phyloP scores from a whole-genome alignment of 1,140 invertebrate genomes.

The Drosophila paulistorum region DNA sequence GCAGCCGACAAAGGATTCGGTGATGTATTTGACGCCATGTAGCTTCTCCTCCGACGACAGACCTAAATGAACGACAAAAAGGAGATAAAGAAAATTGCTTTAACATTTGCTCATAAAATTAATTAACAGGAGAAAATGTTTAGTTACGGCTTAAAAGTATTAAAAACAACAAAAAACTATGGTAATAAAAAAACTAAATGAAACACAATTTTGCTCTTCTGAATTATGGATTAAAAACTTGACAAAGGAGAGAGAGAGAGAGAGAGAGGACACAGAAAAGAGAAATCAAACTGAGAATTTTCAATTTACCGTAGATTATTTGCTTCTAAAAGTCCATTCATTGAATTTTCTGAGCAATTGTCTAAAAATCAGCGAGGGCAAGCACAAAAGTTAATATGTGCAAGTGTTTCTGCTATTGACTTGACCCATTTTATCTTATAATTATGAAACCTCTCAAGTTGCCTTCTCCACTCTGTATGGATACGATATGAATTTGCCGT shows the following conservation, averaged over 20 bases:
- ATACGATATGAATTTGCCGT: no score
- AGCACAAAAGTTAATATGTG: not conserved
- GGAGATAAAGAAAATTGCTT: slow-evolving; percentile 18
- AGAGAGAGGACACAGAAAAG: not conserved
- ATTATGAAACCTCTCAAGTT: not conserved
- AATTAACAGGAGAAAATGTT: slow-evolving; percentile 75
- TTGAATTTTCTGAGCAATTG: not conserved
- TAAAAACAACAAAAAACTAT: slow-evolving; percentile 54
- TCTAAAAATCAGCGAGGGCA: not conserved
- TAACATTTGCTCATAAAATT: slow-evolving; percentile 53
- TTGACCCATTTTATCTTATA: not conserved
- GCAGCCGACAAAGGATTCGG: slow-evolving; percentile 96
- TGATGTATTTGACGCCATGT: slow-evolving; percentile 94
- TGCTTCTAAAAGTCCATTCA: not conserved
- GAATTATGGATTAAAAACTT: not conserved
- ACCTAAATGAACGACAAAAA: slow-evolving; percentile 84
- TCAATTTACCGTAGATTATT: not conserved
- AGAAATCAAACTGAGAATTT: not conserved
- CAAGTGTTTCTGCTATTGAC: no score
- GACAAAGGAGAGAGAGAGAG: no score
- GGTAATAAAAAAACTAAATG: slow-evolving; percentile 24
- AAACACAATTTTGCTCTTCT: not conserved
- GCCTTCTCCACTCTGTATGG: not conserved
- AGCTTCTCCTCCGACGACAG: slow-evolving; percentile 92
- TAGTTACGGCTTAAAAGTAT: slow-evolving; percentile 61